Evolutionary conservation across 2,888 invertebrate genomes (phyloP).

Genomic region (Nomada hirtipes): DNA sequence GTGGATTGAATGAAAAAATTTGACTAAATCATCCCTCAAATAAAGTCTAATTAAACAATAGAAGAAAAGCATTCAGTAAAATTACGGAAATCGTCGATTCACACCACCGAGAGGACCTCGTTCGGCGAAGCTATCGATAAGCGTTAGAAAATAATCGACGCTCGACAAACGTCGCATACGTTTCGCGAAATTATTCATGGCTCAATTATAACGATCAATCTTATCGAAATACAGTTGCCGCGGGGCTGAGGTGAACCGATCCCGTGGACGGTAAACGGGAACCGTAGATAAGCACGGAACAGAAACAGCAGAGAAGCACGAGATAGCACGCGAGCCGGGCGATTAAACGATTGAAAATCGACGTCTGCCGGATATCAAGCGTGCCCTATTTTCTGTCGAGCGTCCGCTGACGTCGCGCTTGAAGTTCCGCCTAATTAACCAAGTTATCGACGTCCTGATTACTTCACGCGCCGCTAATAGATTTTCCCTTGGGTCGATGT

Average conservation of each 20-base stretch:
- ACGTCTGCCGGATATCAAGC: slow-evolving; percentile 36
- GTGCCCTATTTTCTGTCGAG: slow-evolving; percentile 47
- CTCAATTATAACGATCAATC: slow-evolving; percentile 9
- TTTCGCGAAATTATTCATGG: slow-evolving; percentile 22
- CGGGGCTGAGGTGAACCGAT: slow-evolving; percentile 8
- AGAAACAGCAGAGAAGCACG: slow-evolving; percentile 6
- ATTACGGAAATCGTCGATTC: background rate
- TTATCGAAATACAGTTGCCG: slow-evolving; percentile 33
- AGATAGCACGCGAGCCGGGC: slow-evolving; percentile 41
- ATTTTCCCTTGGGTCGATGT: slow-evolving; percentile 1
- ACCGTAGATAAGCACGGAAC: slow-evolving; percentile 1
- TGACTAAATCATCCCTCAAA: no score
- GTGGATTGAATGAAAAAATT: no score
- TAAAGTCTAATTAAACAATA: no score
- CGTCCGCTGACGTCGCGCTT: slow-evolving; percentile 6
- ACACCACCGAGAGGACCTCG: background rate
- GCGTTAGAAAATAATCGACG: background rate
- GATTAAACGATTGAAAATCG: slow-evolving; percentile 56
- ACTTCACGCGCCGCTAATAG: slow-evolving; percentile 6
- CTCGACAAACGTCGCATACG: background rate
- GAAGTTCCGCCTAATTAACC: slow-evolving; percentile 37
- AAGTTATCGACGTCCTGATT: slow-evolving; percentile 33
- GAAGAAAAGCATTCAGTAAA: background rate
- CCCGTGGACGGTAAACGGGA: slow-evolving; percentile 15
- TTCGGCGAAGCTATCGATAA: background rate